Evolutionary conservation across 2,888 invertebrate species (phyloP), one percentile per base, ranked within the genome.

Genomic region (Cordylochernes scorpioides): DNA sequence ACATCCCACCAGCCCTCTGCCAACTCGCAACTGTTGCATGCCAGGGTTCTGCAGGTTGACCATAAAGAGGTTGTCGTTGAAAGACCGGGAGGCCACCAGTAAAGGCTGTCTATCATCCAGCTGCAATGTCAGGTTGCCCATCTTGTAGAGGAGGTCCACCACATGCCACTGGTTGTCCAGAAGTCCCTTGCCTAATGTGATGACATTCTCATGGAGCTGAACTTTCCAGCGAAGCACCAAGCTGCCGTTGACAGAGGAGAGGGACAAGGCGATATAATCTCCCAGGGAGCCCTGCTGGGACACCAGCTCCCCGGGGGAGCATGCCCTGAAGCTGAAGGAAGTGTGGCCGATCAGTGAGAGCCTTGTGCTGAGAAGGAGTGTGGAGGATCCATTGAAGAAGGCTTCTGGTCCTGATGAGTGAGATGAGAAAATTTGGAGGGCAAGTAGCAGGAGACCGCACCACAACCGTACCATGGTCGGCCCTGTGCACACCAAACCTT

Each of bases 1-100:
- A 52, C 80, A 80, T 38, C 78, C 80, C 46, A 66, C 65, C 58
- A 73, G 77, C 42, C 68, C 65, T 49, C 69, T 69, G 27, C 78
- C 78, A 36, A 80, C 65, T 39, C 71, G 65, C 43, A 77, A 57
- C 12, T 35, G 33, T 13, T 33, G 38, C 12, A 25, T 15, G n/a
- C n/a, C n/a, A 5, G 35, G 31, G 10, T 33, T 26, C 8, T 18
- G 15, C 14, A 39, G 14, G 18, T 39, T 30, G 19, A 41, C 24
- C 2, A 10, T 9, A n/a, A 36, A 33, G 7, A 41, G 19, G 12
- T 38, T 31, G 16, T 21, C 28, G 9, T 33, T 15, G 9, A 24
- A 26, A 13, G 38, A 28, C 13, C 28, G 28, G 12, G 36, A 39
- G n/a, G 39, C 34, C 15, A 39, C 36, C 7, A 32, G 21, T 5